phyloP scores from a whole-genome alignment of 2,113 vertebrate species.

The Promerops cafer region DNA sequence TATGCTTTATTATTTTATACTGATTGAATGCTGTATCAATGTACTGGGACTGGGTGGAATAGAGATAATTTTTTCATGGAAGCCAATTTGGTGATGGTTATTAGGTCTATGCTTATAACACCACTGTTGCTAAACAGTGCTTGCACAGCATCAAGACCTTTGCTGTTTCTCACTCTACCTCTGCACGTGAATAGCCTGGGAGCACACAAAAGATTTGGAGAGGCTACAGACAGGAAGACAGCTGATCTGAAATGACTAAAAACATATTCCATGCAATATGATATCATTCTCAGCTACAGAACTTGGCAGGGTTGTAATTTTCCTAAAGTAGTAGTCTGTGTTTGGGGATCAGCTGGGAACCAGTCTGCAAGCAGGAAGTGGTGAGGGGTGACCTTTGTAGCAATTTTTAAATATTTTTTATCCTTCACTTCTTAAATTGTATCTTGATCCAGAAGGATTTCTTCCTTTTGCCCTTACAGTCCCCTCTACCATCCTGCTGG shows the following conservation, averaged over 20 bases:
- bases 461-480: accelerated
- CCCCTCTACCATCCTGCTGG: not conserved
- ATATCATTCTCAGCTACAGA: not conserved
- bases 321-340: not conserved
- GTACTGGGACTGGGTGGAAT: not conserved
- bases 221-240: not conserved
- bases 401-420: not conserved
- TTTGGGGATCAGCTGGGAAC: not conserved
- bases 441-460: not conserved
- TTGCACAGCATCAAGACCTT: not conserved
- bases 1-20: not conserved
- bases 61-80: not conserved
- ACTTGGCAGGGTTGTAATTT: not conserved
- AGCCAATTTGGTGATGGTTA: not conserved
- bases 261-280: not conserved
- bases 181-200: not conserved
- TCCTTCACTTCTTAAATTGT: not conserved
- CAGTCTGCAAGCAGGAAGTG: not conserved
- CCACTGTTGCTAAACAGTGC: not conserved
- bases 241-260: not conserved
- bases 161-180: not conserved
- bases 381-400: not conserved
- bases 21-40: not conserved
- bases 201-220: not conserved
- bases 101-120: not conserved